Evolutionary conservation across 2,888 invertebrate species (phyloP).

Genomic region (Spialia ferax): DNA sequence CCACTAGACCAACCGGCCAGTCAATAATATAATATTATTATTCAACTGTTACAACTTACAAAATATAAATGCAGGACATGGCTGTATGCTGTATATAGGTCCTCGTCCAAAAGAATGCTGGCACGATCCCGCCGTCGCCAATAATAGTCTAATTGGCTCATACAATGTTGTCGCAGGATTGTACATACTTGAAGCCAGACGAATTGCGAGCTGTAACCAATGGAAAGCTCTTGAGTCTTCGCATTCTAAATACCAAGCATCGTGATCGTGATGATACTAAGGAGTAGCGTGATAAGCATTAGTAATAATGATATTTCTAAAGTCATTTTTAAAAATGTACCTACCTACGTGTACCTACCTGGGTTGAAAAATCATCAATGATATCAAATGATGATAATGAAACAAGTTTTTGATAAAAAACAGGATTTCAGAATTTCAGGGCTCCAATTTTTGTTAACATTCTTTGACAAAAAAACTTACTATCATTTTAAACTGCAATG

Average conservation of each 20-base stretch:
- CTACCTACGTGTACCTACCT: too few relatives aligned
- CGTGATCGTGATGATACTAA: neutral
- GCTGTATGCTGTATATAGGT: slow-evolving; percentile 17
- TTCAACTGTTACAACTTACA: neutral
- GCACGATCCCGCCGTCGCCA: slow-evolving; percentile 32
- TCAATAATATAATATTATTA: neutral
- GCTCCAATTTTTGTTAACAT: too few relatives aligned
- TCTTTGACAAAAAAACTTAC: too few relatives aligned
- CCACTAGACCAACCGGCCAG: too few relatives aligned
- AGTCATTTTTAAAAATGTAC: too few relatives aligned
- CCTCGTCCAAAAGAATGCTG: slow-evolving; percentile 35
- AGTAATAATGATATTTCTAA: too few relatives aligned
- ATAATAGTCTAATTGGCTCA: slow-evolving; percentile 44
- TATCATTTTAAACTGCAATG: too few relatives aligned
- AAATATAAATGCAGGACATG: slow-evolving; percentile 31
- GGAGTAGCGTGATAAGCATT: neutral
- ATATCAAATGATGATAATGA: too few relatives aligned
- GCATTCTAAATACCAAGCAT: neutral
- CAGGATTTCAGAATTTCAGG: too few relatives aligned
- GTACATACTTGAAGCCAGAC: slow-evolving; percentile 11
- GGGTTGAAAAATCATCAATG: too few relatives aligned
- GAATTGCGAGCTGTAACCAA: neutral
- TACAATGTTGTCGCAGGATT: slow-evolving; percentile 24
- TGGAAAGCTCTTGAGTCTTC: neutral
- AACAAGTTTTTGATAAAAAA: too few relatives aligned